Evolutionary conservation across 1,140 invertebrate genomes (phyloP).

Genomic region (Dreissena polymorpha): DNA sequence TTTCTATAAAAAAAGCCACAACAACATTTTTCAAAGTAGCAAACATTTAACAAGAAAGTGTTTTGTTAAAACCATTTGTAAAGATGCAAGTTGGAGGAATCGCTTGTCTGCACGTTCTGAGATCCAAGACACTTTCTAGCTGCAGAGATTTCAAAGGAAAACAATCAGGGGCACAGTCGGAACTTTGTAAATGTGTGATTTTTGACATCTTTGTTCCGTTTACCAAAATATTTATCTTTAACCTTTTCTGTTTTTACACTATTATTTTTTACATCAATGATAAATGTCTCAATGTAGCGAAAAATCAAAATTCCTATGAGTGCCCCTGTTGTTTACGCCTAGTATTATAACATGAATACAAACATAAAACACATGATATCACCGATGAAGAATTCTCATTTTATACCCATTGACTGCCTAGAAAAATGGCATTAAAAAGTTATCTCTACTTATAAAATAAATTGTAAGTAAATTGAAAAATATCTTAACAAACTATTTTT

Average conservation of each 20-base stretch:
- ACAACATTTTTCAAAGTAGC: background rate
- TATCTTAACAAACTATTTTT: background rate
- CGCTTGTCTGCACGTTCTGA: slow-evolving; percentile 7
- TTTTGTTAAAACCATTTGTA: background rate
- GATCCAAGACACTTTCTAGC: background rate
- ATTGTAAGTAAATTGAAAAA: background rate
- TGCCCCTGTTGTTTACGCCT: slow-evolving; percentile 20
- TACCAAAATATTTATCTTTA: background rate
- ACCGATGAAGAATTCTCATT: slow-evolving; percentile 4
- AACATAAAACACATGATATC: background rate
- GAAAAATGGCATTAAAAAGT: background rate
- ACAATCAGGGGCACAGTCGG: slow-evolving; percentile 37
- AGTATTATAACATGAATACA: slow-evolving; percentile 13
- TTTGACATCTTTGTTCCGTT: background rate
- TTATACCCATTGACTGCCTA: slow-evolving; percentile 1
- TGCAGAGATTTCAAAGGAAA: slow-evolving; percentile 57
- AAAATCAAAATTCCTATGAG: slow-evolving; percentile 12
- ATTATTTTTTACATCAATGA: slow-evolving; percentile 34
- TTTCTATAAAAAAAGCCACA: background rate
- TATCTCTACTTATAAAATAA: background rate
- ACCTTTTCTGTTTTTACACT: background rate
- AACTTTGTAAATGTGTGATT: background rate
- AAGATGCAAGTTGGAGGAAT: slow-evolving; percentile 34
- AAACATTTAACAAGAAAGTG: background rate
- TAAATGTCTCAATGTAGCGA: background rate